Base-by-base conservation (phyloP, 2,888 invertebrate genomes). In the Lissocephala sabroskyi region DNA sequence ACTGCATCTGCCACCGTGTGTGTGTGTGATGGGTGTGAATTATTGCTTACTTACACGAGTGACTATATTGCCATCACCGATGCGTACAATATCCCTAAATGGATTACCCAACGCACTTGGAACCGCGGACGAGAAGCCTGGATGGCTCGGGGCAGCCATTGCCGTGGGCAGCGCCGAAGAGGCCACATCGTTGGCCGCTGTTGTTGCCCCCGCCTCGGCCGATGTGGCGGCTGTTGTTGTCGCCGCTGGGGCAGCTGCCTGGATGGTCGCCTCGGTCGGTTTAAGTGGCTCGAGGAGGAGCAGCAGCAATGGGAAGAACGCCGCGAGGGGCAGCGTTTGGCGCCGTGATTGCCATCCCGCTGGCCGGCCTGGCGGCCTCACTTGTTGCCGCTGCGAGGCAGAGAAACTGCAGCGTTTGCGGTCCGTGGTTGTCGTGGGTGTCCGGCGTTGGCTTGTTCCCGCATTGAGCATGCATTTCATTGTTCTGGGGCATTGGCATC, bases 401-500 rank as follows among this genome's bases (percentile, higher is more conserved):
- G 14, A 35, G 35, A 16, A 7, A 58, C 45, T 56, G 56, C 35
- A 50, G 28, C 17, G 35, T 33, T 48, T 52, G 35, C 47, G 13
- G 33, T 52, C 41, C 41, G 13, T 23, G 17, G 45, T 47, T 46
- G 47, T 51, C 61, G 26, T 50, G 46, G 19, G 45, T 41, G 42
- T 67, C 56, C 70, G 66, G 76, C 79, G 65, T 64, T 60, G 59
- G 57, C 61, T 59, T 47, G 56, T 55, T 74, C 74, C 79, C 75
- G 75, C 77, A 76, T 79, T 76, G 79, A 80, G 74, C 71, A 74
- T 63, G 76, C 81, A 82, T 83, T 77, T 82, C 84, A 84, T 84
- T 81, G 81, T 82, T 79, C 75, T 75, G 79, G 74, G 66, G 75
- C 83, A 83, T 83, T 71, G 68, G 74, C 73, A 73, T 61, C 63